Evolutionary conservation across 2,888 invertebrate genomes (phyloP), one percentile per base, ranked within the genome.

Genomic region (Gasteruption jaculator): DNA sequence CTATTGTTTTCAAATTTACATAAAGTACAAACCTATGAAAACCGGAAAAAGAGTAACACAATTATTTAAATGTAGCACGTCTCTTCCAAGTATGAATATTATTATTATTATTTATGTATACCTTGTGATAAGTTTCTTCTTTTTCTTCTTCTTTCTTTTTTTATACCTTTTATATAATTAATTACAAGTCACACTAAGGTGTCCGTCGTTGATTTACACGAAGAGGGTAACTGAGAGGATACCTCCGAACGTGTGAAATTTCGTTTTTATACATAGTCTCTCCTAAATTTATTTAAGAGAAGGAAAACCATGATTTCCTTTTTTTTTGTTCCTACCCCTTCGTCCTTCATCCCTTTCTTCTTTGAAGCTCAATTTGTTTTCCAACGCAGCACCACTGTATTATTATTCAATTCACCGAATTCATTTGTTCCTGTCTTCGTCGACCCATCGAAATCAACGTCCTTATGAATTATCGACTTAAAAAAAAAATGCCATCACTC

Each of bases 11-110:
- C 55, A 64, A 68, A 68, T 68, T 64, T 69, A 67, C 65, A 69
- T 67, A 65, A 64, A 68, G 63, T 69, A 69, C 68, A 68, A 68
- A 69, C 67, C 67, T 66, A 65, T 65, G 65, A 66, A 66, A 67
- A 64, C 56, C 63, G 61, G 58, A 62, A 61, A 58, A 65, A 60
- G n/a, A 56, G 51, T 61, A 66, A 64, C 63, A 63, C 61, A 65
- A 62, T 58, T 57, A 46, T 64, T 56, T 56, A 43, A 53, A 57
- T 60, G 52, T 60, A 60, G 55, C 52, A 56, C 53, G 52, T 61
- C 56, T 57, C 42, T 52, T 53, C 54, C 57, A 60, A 60, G 57
- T 62, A 58, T 56, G n/a, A n/a, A n/a, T n/a, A n/a, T n/a, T n/a
- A n/a, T n/a, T n/a, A n/a, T n/a, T n/a, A n/a, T n/a, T n/a, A n/a